A percentile compares a stretch with the other conserved stretches of the same genome.
phyloP scores from a whole-genome alignment of 37 sponge, comb jelly and placozoan genomes.

The Spongia lamella region DNA sequence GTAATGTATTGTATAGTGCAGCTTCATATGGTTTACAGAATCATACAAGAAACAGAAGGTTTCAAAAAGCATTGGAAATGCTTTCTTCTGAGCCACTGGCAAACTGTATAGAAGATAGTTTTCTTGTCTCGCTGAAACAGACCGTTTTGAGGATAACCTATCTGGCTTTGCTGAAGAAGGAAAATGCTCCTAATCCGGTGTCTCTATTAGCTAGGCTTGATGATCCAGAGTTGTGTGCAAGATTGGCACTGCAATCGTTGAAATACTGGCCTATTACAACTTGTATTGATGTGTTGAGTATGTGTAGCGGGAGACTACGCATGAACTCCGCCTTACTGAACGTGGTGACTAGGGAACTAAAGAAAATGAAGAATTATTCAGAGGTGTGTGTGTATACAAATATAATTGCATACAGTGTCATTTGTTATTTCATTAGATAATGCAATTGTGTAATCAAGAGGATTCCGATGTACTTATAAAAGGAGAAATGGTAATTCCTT shows the following conservation, averaged over 20 bases:
- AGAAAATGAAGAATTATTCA: constrained; percentile 49
- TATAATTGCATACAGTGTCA: not conserved
- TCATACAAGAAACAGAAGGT: too few relatives aligned
- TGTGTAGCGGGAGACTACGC: constrained; percentile 45
- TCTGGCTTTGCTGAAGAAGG: too few relatives aligned
- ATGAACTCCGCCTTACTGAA: constrained; percentile 26
- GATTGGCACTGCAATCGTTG: constrained; percentile 47
- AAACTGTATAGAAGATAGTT: too few relatives aligned
- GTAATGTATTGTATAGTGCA: too few relatives aligned
- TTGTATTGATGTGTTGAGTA: constrained; percentile 45
- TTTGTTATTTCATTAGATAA: not conserved
- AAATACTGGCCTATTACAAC: constrained; percentile 49
- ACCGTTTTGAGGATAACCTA: too few relatives aligned
- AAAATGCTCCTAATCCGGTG: constrained; percentile 9
- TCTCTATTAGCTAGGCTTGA: constrained; percentile 42
- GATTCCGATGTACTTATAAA: too few relatives aligned
- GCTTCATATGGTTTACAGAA: too few relatives aligned
- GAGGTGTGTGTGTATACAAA: not conserved
- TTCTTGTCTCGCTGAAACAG: too few relatives aligned
- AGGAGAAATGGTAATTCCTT: not conserved
- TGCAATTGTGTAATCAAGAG: not conserved
- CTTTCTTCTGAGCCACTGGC: too few relatives aligned
- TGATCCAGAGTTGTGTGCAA: constrained; percentile 37
- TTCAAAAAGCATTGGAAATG: too few relatives aligned
- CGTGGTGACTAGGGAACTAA: constrained; percentile 23